phyloP scores from a whole-genome alignment of 1,140 invertebrate genomes.

The Gonioctena quinquepunctata region DNA sequence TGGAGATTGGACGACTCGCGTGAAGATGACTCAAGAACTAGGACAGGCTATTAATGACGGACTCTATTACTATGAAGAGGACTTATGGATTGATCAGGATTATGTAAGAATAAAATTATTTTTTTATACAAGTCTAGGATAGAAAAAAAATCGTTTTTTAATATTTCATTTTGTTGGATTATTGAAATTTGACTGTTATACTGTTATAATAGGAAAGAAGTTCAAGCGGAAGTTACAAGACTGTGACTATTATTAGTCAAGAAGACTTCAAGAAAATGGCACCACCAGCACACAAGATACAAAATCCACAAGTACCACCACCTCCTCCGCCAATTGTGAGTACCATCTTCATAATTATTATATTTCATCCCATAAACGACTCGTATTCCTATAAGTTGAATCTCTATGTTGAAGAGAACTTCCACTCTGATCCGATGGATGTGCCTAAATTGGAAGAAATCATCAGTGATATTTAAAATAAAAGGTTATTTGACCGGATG shows the following conservation, averaged over 20 bases:
- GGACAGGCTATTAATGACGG: conserved; percentile 95
- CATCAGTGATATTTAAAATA: too few relatives aligned
- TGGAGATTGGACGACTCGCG: conserved; percentile 79
- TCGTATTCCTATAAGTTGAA: background rate
- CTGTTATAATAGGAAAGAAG: conserved; percentile 42
- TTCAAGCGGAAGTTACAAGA: conserved; percentile 71
- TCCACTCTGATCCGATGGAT: too few relatives aligned
- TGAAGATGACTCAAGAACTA: conserved; percentile 92
- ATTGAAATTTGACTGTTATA: too few relatives aligned
- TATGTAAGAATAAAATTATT: conserved; percentile 27
- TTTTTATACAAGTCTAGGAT: background rate
- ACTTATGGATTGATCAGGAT: conserved; percentile 69
- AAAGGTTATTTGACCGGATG: too few relatives aligned
- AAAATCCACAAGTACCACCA: conserved; percentile 73
- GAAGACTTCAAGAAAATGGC: conserved; percentile 85
- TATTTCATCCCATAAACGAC: background rate
- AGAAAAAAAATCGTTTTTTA: background rate
- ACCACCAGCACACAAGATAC: conserved; percentile 64
- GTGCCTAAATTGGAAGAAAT: too few relatives aligned
- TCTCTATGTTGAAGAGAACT: too few relatives aligned
- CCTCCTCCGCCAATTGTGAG: conserved; percentile 68
- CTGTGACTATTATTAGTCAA: conserved; percentile 87
- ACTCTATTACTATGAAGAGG: conserved; percentile 91
- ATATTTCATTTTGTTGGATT: conserved; percentile 11
- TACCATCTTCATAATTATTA: conserved; percentile 64